These are phyloP conservation scores for Pandemis corylana DNA, from an alignment of 2,888 invertebrate genomes.

Conservation along the genomic window DNA sequence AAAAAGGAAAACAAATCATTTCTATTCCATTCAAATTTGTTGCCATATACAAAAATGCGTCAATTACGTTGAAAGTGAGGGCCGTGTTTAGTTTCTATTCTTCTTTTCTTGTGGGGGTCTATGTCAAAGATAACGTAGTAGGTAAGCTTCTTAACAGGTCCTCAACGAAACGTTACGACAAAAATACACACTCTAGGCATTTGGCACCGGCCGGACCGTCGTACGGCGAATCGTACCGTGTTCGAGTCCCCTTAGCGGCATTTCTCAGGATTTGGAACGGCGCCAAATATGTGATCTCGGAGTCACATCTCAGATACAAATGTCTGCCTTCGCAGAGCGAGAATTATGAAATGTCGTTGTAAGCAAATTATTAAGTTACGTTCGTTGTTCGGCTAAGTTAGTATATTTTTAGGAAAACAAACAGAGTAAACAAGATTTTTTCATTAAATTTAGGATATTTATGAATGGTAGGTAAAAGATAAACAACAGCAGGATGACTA, in stretches of 20 bases:
- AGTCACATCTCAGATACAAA: slow-evolving; percentile 4
- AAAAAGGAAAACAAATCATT: too few relatives aligned
- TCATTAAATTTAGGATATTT: neutral
- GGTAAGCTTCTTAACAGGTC: neutral
- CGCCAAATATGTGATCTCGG: neutral
- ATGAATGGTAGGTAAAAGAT: neutral
- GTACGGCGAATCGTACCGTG: slow-evolving; percentile 2
- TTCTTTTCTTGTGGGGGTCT: too few relatives aligned
- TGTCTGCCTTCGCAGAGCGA: slow-evolving; percentile 2
- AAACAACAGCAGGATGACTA: neutral
- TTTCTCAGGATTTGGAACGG: slow-evolving; percentile 8
- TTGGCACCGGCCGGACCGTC: neutral
- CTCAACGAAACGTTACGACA: neutral
- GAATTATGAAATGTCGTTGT: slow-evolving; percentile 7
- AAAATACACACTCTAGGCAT: neutral
- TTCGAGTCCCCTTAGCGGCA: slow-evolving; percentile 15
- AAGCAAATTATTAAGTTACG: slow-evolving; percentile 4
- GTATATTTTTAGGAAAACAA: slow-evolving; percentile 3
- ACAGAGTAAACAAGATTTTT: neutral
- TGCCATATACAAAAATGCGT: too few relatives aligned
- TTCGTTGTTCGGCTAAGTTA: neutral
- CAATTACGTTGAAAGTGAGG: too few relatives aligned
- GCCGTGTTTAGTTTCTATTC: too few relatives aligned
- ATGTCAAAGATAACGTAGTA: too few relatives aligned
- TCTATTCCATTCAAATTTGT: too few relatives aligned